Evolutionary conservation across 2,888 invertebrate genomes (phyloP).

Genomic region (Eueremaeus valkanovi): DNA sequence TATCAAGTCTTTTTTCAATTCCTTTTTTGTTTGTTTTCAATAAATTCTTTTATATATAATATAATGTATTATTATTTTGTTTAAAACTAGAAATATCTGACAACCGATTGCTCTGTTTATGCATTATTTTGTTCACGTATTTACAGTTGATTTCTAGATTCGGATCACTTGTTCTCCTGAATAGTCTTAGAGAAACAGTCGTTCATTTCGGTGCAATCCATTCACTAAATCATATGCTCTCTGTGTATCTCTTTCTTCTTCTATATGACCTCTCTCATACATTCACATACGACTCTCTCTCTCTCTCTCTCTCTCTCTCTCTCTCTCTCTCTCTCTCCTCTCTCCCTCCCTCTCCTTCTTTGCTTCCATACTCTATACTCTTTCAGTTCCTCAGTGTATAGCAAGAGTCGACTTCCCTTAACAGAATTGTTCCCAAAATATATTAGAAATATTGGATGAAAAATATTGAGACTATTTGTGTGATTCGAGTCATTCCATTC

Average conservation of each 20-base stretch:
- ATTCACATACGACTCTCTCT: too few relatives aligned
- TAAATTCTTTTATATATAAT: neutral
- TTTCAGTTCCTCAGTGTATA: too few relatives aligned
- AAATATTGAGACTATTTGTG: constrained; percentile 7
- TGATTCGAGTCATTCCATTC: neutral
- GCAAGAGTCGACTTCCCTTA: constrained; percentile 22
- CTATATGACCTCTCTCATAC: too few relatives aligned
- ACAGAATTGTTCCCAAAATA: constrained; percentile 3
- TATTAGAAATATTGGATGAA: constrained; percentile 6
- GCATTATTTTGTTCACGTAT: constrained; percentile 13
- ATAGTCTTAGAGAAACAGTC: neutral
- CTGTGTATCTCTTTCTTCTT: too few relatives aligned
- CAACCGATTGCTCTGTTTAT: constrained; percentile 11
- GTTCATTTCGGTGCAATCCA: neutral
- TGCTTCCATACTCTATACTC: neutral
- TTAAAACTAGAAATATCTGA: neutral
- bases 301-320: too few relatives aligned
- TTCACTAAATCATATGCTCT: constrained; percentile 20
- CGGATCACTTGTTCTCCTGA: neutral
- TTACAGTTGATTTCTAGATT: constrained; percentile 15
- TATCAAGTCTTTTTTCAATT: neutral
- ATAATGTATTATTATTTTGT: neutral
- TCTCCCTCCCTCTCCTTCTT: too few relatives aligned
- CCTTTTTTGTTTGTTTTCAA: neutral
- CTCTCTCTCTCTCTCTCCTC: too few relatives aligned